Base-by-base conservation (phyloP, 2,888 invertebrate species). In the Cryptosula pallasiana region DNA sequence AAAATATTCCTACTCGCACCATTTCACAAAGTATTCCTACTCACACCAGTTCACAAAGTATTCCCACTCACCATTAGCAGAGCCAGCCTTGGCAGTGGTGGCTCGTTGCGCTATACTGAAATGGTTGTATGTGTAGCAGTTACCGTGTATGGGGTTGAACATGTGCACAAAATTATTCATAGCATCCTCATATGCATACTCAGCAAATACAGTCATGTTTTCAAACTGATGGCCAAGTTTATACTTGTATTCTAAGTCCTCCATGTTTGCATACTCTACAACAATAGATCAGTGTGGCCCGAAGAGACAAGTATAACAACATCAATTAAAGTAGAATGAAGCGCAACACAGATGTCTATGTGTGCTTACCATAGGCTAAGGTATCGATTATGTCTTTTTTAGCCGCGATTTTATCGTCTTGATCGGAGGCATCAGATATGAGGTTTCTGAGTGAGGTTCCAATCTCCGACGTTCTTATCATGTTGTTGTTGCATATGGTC, bases 401-500 rank as follows among this genome's bases (percentile, higher is more conserved):
- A 63, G 63, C 63, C 34, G 20, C 13, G 27, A 3, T n/a, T 34
- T n/a, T 63, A n/a, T 63, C 63, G 1, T 63, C 13, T 32, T 32
- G 25, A 32, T 32, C 32, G 5, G 63, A 25, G 16, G 63, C 63
- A 63, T 20, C 27, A 32, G 63, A 63, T 3, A 63, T 32, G 3
- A 63, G 63, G n/a, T 27, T 32, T 27, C 32, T 63, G 29, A 63
- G 63, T 9, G 63, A 20, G 3, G n/a, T 5, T 9, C 25, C 13
- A 13, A 63, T 63, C 3, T 20, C 34, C 3, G 63, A 63, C 3
- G 63, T 25, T 32, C 63, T 35, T 34, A 63, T 25, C 29, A 73
- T 73, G 69, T 74, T 74, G 73, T 74, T 73, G 36, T 74, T 74
- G 45, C 74, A 74, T 1, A 74, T 35, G n/a, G 74, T 74, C 20